A percentile compares a stretch with the other conserved stretches of the same genome.
phyloP scores from a whole-genome alignment of 1,140 invertebrate genomes.

The Dendroctonus valens region DNA sequence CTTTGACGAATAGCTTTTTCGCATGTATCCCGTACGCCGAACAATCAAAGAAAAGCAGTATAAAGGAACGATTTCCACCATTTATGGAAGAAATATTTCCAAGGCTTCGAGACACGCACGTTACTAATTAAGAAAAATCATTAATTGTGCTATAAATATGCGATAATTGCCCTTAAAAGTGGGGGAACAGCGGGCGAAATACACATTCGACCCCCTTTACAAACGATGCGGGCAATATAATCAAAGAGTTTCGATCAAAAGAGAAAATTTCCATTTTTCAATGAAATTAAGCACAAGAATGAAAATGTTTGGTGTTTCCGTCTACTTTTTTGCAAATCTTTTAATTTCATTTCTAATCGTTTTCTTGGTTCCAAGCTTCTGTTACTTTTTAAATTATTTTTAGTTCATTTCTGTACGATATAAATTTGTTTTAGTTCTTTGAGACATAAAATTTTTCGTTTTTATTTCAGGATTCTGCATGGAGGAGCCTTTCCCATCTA shows the following conservation, averaged over 20 bases:
- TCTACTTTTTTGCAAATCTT: no score
- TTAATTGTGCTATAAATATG: slow-evolving; percentile 44
- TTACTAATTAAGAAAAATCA: slow-evolving; percentile 47
- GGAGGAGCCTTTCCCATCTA: no score
- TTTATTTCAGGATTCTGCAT: no score
- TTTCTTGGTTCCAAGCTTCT: no score
- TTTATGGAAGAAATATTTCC: slow-evolving; percentile 42
- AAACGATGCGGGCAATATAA: slow-evolving; percentile 4
- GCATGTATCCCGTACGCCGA: slow-evolving; percentile 32
- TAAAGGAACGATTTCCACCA: slow-evolving; percentile 43
- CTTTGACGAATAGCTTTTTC: slow-evolving; percentile 39
- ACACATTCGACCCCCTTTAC: slow-evolving; percentile 9
- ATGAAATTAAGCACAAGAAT: no score
- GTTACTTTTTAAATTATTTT: no score
- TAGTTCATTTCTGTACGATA: no score
- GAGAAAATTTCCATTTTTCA: not conserved
- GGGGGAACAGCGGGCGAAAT: slow-evolving; percentile 10
- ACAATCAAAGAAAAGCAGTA: slow-evolving; percentile 37
- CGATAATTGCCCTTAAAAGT: slow-evolving; percentile 35
- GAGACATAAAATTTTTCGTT: no score
- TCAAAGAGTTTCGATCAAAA: slow-evolving; percentile 7
- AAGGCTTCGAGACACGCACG: slow-evolving; percentile 39
- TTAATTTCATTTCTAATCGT: no score
- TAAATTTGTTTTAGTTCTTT: no score
- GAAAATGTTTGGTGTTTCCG: no score